phyloP scores from a whole-genome alignment of 2,888 invertebrate species.

The Trichopria drosophilae region DNA sequence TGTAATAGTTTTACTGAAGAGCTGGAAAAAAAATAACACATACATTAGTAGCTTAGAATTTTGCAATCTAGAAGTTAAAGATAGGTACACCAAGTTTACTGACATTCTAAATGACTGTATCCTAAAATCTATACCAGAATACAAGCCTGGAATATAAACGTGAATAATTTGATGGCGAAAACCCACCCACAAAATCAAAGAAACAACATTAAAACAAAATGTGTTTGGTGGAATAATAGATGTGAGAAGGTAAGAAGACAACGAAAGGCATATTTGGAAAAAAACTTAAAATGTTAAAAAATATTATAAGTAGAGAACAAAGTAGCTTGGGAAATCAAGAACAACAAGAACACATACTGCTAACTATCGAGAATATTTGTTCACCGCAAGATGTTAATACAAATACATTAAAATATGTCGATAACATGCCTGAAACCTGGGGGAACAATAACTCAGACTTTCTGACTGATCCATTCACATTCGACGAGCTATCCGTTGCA shows the following conservation, averaged over 20 bases:
- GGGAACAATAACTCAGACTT: no score
- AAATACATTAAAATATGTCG: no score
- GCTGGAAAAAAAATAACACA: background rate
- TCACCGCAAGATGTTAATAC: no score
- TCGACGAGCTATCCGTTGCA: no score
- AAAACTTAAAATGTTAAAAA: no score
- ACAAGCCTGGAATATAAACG: background rate
- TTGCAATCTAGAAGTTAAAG: background rate
- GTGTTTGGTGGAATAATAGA: slow-evolving; percentile 30
- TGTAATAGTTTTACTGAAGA: background rate
- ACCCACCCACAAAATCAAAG: background rate
- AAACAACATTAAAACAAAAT: background rate
- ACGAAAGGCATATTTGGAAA: slow-evolving; percentile 22
- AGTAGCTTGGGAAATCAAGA: no score
- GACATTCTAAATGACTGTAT: background rate
- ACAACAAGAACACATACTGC: no score
- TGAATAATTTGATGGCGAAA: no score
- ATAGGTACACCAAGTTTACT: slow-evolving; percentile 5
- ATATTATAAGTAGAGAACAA: no score
- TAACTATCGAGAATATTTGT: no score
- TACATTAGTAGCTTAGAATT: slow-evolving; percentile 1
- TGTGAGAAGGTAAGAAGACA: slow-evolving; percentile 16
- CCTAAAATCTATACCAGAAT: background rate
- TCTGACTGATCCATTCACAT: no score
- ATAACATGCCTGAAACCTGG: no score